phyloP scores from a whole-genome alignment of 2,113 vertebrate species.

The Meleagris gallopavo region DNA sequence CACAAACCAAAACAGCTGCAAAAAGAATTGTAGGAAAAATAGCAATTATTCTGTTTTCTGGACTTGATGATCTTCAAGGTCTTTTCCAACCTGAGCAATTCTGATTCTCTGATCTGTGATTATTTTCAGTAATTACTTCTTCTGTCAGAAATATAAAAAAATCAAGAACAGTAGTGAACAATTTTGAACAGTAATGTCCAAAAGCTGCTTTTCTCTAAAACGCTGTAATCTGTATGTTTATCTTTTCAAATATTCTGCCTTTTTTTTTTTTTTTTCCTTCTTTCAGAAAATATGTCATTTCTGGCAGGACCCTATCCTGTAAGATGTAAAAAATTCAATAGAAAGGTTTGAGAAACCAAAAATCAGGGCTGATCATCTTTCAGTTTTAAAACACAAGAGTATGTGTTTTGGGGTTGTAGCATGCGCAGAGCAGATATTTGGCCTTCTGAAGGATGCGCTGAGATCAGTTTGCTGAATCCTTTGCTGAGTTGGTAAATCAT shows the following conservation, averaged over 20 bases:
- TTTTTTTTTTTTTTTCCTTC: too few species aligned
- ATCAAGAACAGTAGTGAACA: not conserved
- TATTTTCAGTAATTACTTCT: constrained; percentile 36
- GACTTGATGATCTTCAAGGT: too few species aligned
- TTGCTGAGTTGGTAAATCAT: constrained; percentile 72
- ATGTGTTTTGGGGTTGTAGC: not conserved
- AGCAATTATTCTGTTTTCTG: not conserved
- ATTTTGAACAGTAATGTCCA: not conserved
- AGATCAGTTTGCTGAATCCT: constrained; percentile 68
- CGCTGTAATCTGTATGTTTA: constrained; percentile 14
- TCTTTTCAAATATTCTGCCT: not conserved
- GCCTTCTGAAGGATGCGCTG: constrained; percentile 34
- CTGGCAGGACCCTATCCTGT: not conserved
- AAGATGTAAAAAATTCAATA: not conserved
- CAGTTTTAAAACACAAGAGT: not conserved
- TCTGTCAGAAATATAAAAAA: constrained; percentile 39
- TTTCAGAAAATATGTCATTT: constrained; percentile 3
- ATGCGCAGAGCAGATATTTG: constrained; percentile 16
- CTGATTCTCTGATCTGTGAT: too few species aligned
- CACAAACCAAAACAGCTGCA: not conserved
- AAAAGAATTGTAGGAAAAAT: constrained; percentile 4
- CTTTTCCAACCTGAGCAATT: too few species aligned
- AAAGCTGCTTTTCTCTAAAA: constrained; percentile 46
- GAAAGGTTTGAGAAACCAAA: not conserved
- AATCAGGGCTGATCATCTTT: not conserved